Percentiles rank a stretch among this genome's conserved stretches.
Conservation (phyloP, 2,888 invertebrate genomes). For the Beris chalybata region DNA sequence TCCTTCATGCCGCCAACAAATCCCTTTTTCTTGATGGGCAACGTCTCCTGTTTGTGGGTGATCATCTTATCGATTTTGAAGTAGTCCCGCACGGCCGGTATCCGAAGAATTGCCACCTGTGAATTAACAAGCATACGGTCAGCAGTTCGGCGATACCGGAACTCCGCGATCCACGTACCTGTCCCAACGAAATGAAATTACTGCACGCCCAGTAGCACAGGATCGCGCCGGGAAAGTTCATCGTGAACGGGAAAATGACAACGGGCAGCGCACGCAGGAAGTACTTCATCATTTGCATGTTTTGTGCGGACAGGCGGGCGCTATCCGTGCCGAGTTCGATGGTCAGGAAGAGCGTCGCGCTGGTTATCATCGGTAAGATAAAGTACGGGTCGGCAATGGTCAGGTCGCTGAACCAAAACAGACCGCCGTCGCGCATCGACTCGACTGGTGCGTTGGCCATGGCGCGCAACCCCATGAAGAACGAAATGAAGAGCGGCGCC, state of each 20-base stretch:
- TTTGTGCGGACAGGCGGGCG: slow-evolving; percentile 66
- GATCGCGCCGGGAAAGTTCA: slow-evolving; percentile 86
- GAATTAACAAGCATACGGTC: neutral
- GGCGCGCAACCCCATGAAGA: slow-evolving; percentile 81
- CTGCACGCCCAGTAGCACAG: slow-evolving; percentile 88
- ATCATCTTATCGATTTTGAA: slow-evolving; percentile 73
- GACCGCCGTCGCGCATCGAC: slow-evolving; percentile 84
- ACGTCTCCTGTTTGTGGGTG: slow-evolving; percentile 60
- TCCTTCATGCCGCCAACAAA: slow-evolving; percentile 79
- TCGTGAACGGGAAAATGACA: slow-evolving; percentile 78
- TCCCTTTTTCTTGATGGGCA: slow-evolving; percentile 73
- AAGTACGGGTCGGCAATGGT: slow-evolving; percentile 89
- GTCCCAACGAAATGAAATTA: slow-evolving; percentile 80
- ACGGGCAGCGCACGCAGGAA: slow-evolving; percentile 75
- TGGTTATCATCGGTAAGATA: slow-evolving; percentile 81
- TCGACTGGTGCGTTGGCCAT: slow-evolving; percentile 93
- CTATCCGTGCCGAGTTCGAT: slow-evolving; percentile 82
- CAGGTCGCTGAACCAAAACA: slow-evolving; percentile 91
- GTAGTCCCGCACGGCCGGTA: slow-evolving; percentile 71
- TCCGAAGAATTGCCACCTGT: slow-evolving; percentile 69
- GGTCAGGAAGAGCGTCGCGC: slow-evolving; percentile 77
- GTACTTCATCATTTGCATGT: slow-evolving; percentile 73
- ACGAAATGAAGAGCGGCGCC: slow-evolving; percentile 89
- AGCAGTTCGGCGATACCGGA: no score
- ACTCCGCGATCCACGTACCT: slow-evolving; percentile 54